These are phyloP conservation scores for Acanthoscelides obtectus DNA, from an alignment of 2,888 invertebrate genomes.

Conservation along the genomic window DNA sequence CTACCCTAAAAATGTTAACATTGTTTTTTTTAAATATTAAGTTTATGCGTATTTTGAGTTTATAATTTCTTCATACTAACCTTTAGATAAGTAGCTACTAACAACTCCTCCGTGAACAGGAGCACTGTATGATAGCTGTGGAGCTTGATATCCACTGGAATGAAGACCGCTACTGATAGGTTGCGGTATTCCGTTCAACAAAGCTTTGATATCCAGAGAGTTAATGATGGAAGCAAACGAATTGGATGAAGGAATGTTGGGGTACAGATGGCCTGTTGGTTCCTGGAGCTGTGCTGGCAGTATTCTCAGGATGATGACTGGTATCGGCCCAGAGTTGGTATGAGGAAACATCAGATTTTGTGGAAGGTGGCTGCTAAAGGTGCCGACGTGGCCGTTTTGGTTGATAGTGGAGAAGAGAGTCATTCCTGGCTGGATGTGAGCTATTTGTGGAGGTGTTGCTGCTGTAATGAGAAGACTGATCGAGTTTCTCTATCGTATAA, in stretches of 20 bases:
- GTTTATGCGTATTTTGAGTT: no score
- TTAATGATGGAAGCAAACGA: slow-evolving; percentile 54
- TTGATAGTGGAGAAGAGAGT: slow-evolving; percentile 40
- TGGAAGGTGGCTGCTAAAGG: slow-evolving; percentile 50
- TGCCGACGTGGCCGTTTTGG: slow-evolving; percentile 48
- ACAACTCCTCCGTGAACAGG: slow-evolving; percentile 6
- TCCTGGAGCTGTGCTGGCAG: slow-evolving; percentile 55
- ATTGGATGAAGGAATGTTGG: slow-evolving; percentile 54
- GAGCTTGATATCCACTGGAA: neutral
- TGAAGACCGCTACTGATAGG: neutral
- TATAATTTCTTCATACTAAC: neutral
- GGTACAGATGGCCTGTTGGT: slow-evolving; percentile 52
- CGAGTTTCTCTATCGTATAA: no score
- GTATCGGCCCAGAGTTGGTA: slow-evolving; percentile 46
- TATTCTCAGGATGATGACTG: slow-evolving; percentile 56
- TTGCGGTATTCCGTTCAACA: slow-evolving; percentile 50
- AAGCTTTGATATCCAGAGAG: slow-evolving; percentile 53
- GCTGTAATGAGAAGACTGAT: neutral
- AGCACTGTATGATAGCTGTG: neutral
- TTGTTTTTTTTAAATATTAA: no score
- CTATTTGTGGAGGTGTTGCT: neutral
- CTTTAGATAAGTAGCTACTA: neutral
- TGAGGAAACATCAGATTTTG: slow-evolving; percentile 42
- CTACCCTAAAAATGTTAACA: no score
- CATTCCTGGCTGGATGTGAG: slow-evolving; percentile 36